These are phyloP conservation scores for Montipora capricornis DNA, from an alignment of 64 coral and sea anemone species.

Conservation along the genomic window DNA sequence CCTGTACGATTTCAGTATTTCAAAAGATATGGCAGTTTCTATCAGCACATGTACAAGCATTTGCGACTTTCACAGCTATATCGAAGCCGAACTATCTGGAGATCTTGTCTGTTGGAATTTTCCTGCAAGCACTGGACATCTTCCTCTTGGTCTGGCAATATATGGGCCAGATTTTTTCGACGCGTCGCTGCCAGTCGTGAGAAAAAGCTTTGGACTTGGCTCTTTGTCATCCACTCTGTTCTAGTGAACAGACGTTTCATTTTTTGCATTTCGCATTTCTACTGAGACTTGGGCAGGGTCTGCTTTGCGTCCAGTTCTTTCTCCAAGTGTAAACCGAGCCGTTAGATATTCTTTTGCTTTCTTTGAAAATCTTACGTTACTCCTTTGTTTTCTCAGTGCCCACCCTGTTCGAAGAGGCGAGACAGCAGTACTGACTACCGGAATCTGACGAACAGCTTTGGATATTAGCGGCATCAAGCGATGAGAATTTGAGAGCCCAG, in stretches of 20 bases:
- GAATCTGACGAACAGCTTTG: not conserved
- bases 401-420: conserved; percentile 49
- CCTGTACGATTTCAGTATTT: no score
- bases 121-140: no score
- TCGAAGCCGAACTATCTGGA: no score
- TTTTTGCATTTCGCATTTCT: conserved; percentile 68
- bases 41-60: no score
- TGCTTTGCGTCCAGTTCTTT: conserved; percentile 69
- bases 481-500: conserved; percentile 77
- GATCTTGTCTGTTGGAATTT: no score
- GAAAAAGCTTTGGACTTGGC: conserved; percentile 70
- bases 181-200: conserved; percentile 55
- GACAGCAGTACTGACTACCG: not conserved
- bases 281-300: conserved; percentile 66
- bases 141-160: not conserved
- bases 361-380: conserved; percentile 56
- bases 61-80: no score
- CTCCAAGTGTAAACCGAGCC: conserved; percentile 66
- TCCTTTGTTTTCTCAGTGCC: conserved; percentile 68
- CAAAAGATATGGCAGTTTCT: no score
- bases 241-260: conserved; percentile 56
- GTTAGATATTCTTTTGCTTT: conserved; percentile 79
- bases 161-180: conserved; percentile 21
- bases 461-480: conserved; percentile 19
- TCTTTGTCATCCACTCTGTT: conserved; percentile 70